Evolutionary conservation across 2,888 invertebrate species (phyloP).

Genomic region (Micropterix aruncella): DNA sequence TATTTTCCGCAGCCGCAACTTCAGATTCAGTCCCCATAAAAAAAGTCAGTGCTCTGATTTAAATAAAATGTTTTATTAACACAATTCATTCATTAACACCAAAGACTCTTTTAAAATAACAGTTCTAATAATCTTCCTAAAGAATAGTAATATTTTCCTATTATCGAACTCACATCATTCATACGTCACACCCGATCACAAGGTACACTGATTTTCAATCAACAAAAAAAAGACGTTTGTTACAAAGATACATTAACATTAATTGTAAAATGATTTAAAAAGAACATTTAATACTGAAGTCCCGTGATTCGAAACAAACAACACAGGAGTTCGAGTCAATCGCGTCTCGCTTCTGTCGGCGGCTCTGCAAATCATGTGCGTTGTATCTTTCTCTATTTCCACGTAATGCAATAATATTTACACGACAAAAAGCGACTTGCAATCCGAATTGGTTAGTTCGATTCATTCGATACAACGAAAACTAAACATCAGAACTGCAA

Average conservation of each 20-base stretch:
- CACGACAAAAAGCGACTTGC: no score
- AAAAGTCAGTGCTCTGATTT: no score
- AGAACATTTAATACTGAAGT: conserved; percentile 11
- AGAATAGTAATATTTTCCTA: conserved; percentile 13
- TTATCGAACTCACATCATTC: conserved; percentile 9
- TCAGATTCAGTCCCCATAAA: no score
- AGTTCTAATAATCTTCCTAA: conserved; percentile 43
- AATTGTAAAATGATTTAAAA: conserved; percentile 8
- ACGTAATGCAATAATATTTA: no score
- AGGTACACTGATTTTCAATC: conserved; percentile 11
- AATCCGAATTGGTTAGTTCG: no score
- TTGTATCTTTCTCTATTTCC: background rate
- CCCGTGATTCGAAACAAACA: conserved; percentile 6
- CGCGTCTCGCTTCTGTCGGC: conserved; percentile 8
- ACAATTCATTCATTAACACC: conserved; percentile 46
- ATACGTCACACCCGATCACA: conserved; percentile 10
- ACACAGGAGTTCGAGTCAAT: conserved; percentile 8
- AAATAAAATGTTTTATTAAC: conserved; percentile 43
- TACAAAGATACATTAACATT: conserved; percentile 10
- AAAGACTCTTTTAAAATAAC: conserved; percentile 33
- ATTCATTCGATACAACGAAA: no score
- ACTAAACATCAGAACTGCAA: background rate
- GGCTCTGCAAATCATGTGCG: conserved; percentile 6
- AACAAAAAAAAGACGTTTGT: conserved; percentile 7
- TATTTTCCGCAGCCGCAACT: no score